Evolutionary conservation across 2,113 vertebrate species (phyloP).

Genomic region (Potamarius usumacintae): DNA sequence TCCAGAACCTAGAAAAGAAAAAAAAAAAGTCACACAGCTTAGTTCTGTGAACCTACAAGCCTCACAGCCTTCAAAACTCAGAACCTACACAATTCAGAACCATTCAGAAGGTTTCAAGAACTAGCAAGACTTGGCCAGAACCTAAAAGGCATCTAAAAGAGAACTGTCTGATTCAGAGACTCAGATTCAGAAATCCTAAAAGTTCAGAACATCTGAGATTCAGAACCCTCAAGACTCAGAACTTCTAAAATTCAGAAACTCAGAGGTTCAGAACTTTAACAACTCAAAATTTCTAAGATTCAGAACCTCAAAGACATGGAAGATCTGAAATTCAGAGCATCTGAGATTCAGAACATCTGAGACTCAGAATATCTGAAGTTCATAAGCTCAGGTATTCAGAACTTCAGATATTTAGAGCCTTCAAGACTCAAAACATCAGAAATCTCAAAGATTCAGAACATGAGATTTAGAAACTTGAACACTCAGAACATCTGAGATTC

Average conservation of each 20-base stretch:
- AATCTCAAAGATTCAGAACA: not conserved
- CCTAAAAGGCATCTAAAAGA: not conserved
- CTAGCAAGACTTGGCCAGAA: not conserved
- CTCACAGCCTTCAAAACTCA: not conserved
- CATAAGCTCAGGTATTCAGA: not conserved
- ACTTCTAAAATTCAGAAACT: not conserved
- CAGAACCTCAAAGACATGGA: not conserved
- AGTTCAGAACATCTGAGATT: not conserved
- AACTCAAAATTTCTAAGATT: not conserved
- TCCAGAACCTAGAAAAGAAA: not conserved
- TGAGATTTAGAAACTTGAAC: not conserved
- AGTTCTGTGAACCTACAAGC: not conserved
- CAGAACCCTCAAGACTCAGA: not conserved
- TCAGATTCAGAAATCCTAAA: not conserved
- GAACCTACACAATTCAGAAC: not conserved
- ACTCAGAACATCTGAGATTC: not conserved
- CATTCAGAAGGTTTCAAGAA: not conserved
- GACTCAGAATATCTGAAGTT: not conserved
- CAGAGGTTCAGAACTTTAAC: not conserved
- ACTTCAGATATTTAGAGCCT: not conserved
- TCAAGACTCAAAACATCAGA: not conserved
- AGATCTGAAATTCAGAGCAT: not conserved
- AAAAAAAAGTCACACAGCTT: not conserved
- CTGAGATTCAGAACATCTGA: not conserved
- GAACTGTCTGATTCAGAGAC: not conserved